Evolutionary conservation across 2,797 vertebrate species (phyloP).

Genomic region (Sebastes vulpes): DNA sequence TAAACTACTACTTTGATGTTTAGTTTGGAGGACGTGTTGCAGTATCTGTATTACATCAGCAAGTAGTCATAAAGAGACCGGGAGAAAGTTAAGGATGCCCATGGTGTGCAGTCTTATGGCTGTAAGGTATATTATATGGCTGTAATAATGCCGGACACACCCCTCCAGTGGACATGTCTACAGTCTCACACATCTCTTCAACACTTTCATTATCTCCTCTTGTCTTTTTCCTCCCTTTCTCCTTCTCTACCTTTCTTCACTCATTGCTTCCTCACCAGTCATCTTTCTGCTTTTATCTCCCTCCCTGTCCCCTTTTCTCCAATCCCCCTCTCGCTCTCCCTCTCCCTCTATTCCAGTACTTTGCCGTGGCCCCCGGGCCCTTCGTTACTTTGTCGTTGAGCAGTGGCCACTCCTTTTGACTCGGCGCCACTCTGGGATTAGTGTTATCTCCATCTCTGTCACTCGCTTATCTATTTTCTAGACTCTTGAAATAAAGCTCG

Average conservation of each 20-base stretch:
- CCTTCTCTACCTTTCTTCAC: not conserved
- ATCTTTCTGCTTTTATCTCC: slow-evolving; percentile 11
- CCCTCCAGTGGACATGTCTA: slow-evolving; percentile 1
- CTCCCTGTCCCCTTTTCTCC: not conserved
- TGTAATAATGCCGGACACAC: slow-evolving; percentile 27
- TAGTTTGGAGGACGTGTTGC: not conserved
- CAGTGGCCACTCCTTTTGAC: slow-evolving; percentile 53
- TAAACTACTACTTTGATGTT: not conserved
- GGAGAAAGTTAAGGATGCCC: not conserved
- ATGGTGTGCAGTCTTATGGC: not conserved
- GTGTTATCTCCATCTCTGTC: slow-evolving; percentile 76
- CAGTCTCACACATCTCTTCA: not conserved
- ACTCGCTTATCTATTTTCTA: slow-evolving; percentile 78
- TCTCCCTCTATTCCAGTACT: slow-evolving; percentile 17
- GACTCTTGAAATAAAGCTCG: slow-evolving; percentile 80
- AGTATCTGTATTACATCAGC: not conserved
- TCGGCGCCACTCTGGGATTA: slow-evolving; percentile 69
- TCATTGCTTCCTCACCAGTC: slow-evolving; percentile 18
- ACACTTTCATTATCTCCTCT: slow-evolving; percentile 30
- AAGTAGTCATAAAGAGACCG: not conserved
- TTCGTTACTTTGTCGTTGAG: slow-evolving; percentile 61
- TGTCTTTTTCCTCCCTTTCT: slow-evolving; percentile 6
- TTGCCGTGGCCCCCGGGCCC: slow-evolving; percentile 46
- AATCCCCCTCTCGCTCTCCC: not conserved
- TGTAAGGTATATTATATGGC: slow-evolving; percentile 7